Conservation (phyloP, 2,797 vertebrate genomes). For the Acestrorhynchus altus region DNA sequence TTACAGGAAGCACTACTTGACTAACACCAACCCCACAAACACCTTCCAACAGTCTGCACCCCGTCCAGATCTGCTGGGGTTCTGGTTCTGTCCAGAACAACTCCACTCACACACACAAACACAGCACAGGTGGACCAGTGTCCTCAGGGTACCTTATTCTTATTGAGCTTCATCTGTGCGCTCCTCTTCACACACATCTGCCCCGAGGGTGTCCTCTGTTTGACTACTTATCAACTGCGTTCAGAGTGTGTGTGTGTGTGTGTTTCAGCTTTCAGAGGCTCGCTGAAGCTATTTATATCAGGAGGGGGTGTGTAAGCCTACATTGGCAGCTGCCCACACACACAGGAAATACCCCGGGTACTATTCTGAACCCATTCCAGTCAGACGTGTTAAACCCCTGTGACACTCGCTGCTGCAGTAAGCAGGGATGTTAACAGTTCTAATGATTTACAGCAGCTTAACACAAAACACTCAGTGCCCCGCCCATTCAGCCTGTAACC, state of each 20-base stretch:
- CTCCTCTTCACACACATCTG: constrained; percentile 45
- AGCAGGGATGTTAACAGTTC: background rate
- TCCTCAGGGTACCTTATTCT: constrained; percentile 71
- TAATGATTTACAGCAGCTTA: too few relatives aligned
- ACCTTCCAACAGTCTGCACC: background rate
- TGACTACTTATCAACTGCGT: constrained; percentile 22
- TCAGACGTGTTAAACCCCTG: constrained; percentile 14
- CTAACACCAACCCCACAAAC: background rate
- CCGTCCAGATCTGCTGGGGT: background rate
- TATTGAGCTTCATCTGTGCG: constrained; percentile 79
- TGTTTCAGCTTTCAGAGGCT: constrained; percentile 40
- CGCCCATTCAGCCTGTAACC: too few relatives aligned
- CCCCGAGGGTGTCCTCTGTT: constrained; percentile 70
- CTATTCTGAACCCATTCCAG: background rate
- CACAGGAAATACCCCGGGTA: constrained; percentile 42
- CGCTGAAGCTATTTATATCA: constrained; percentile 55
- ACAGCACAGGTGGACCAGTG: background rate
- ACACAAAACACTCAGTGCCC: too few relatives aligned
- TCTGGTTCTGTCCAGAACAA: background rate
- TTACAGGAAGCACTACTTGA: too few relatives aligned
- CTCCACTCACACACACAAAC: background rate
- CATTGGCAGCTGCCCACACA: constrained; percentile 66
- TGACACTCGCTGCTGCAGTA: constrained; percentile 26
- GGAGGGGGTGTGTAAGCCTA: background rate
- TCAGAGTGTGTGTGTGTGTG: constrained; percentile 17